Conservation (phyloP, 2,888 invertebrate species). For the Odontocolon sp. region DNA sequence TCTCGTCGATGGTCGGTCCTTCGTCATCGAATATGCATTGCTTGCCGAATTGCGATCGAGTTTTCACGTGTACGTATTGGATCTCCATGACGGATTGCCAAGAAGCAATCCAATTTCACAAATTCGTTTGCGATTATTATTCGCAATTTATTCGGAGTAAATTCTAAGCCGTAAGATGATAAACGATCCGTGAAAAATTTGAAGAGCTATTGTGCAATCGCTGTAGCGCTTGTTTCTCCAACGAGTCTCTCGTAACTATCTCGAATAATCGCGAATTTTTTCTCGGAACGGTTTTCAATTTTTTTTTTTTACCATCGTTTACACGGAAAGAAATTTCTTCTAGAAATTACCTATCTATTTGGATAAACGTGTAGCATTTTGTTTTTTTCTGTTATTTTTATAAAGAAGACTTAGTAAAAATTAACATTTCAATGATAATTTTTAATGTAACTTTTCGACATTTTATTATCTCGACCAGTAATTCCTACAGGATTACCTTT, state of each 20-base stretch:
- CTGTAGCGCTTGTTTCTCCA: constrained; percentile 38
- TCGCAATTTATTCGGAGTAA: not conserved
- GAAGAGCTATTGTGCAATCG: constrained; percentile 29
- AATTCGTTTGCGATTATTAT: constrained; percentile 2
- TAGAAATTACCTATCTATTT: no score
- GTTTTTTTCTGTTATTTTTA: no score
- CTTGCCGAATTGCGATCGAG: constrained; percentile 87
- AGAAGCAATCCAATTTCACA: not conserved
- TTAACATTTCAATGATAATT: no score
- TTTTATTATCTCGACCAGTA: no score
- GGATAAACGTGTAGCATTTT: no score
- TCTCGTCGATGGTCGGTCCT: constrained; percentile 78
- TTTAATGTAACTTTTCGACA: no score
- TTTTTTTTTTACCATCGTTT: constrained; percentile 13
- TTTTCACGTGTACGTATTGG: constrained; percentile 85
- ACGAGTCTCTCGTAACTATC: constrained; percentile 5
- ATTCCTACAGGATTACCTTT: no score
- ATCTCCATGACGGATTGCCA: constrained; percentile 79
- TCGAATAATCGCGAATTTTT: constrained; percentile 31
- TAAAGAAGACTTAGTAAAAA: no score
- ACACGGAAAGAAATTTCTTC: no score
- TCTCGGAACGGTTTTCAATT: constrained; percentile 19
- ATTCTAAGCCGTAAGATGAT: constrained; percentile 1
- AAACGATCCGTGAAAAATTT: constrained; percentile 13
- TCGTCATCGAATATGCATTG: constrained; percentile 87